Conservation (phyloP, 2,888 invertebrate species). For the Trissolcus japonicus region DNA sequence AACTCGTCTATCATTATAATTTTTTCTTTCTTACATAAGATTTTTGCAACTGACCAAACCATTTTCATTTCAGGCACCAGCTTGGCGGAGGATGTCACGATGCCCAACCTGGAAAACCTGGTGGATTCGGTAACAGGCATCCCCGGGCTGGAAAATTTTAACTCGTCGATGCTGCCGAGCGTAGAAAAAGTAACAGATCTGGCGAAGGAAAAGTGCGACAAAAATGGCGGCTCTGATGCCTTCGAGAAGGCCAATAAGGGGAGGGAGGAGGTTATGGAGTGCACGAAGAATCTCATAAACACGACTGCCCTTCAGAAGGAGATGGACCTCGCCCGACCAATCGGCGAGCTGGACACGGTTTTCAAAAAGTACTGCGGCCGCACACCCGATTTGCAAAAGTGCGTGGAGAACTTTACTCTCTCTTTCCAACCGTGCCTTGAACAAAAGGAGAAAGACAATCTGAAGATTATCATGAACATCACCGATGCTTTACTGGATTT, state of each 20-base stretch:
- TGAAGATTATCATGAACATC: conserved; percentile 81
- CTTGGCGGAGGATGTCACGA: background rate
- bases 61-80: background rate
- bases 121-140: background rate
- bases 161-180: background rate
- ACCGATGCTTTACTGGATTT: conserved; percentile 84
- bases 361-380: conserved; percentile 86
- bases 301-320: conserved; percentile 79
- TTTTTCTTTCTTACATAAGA: too few relatives aligned
- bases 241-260: conserved; percentile 78
- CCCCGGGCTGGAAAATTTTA: background rate
- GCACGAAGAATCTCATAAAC: conserved; percentile 81
- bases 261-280: conserved; percentile 75
- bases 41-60: too few relatives aligned
- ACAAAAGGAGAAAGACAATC: conserved; percentile 80
- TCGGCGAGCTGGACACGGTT: conserved; percentile 83
- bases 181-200: background rate
- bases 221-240: conserved; percentile 80
- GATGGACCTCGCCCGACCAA: conserved; percentile 83
- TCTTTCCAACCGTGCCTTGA: conserved; percentile 82
- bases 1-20: too few relatives aligned
- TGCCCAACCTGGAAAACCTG: background rate
- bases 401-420: conserved; percentile 79
- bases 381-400: conserved; percentile 79
- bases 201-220: conserved; percentile 82